Evolutionary conservation across 2,888 invertebrate species (phyloP), one percentile per base, ranked within the genome.

Genomic region (Epistrophe grossulariae): DNA sequence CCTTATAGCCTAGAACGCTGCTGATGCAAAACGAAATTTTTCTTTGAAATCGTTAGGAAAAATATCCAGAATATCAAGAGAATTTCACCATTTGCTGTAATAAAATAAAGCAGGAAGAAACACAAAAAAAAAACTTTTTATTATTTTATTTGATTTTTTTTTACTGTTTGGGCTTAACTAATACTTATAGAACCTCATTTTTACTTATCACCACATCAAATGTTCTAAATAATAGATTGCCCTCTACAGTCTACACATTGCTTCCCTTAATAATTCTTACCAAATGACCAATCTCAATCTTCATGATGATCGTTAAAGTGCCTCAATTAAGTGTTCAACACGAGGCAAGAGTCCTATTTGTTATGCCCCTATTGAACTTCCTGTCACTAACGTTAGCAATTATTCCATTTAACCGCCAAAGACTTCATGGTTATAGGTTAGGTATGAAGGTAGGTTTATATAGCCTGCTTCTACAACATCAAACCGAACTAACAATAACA

Each of bases 351-450:
- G 59, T 50, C 68, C 35, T 35, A 31, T 43, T 73, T 66, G 73
- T 45, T 17, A 62, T 64, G 40, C n/a, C 70, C 48, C 79, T 71
- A n/a, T 84, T 74, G 70, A 84, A 74, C 79, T 84, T 84, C 83
- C 70, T 55, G 73, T 48, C 59, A 50, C 24, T 59, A 68, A 68
- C 57, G 24, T 52, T 73, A 62, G 73, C 79, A 84, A 83, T 84
- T 84, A 84, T 74, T 70, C 43, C 60, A 70, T 68, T 83, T 45
- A 78, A 70, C 43, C 24, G 4, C 13, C 35, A 50, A 38, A 48
- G 40, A 24, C 19, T 62, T 40, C 24, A 43, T 40, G 19, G 5
- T n/a, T n/a, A n/a, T n/a, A n/a, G n/a, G n/a, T 24, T 24, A 1
- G 28, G 13, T 11, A 57, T n/a, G 17, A 1, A 15, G 4, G 6